Conservation (phyloP, 2,797 vertebrate genomes). For the Lophius americanus region DNA sequence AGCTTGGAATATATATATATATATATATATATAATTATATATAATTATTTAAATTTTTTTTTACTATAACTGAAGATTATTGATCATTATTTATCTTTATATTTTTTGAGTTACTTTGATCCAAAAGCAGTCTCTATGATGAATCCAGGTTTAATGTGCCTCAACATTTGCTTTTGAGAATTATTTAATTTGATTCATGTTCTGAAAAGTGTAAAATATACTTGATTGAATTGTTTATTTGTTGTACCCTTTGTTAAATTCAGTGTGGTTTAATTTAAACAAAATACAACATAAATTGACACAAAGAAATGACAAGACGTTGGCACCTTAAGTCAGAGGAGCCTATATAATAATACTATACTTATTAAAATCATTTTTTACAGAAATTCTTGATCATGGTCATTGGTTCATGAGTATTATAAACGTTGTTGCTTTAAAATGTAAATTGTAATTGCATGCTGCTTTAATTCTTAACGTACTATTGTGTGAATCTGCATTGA, state of each 20-base stretch:
- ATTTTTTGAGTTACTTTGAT: constrained; percentile 10
- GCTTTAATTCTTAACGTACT: too few species aligned
- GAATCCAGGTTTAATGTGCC: constrained; percentile 10
- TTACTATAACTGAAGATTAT: constrained; percentile 42
- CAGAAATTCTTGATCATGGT: neutral
- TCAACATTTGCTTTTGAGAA: constrained; percentile 7
- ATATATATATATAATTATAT: too few species aligned
- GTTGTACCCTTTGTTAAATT: neutral
- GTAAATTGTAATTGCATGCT: too few species aligned
- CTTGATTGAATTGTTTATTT: constrained; percentile 2
- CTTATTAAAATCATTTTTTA: neutral
- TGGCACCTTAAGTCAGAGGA: neutral
- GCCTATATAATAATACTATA: neutral
- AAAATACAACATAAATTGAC: constrained; percentile 1
- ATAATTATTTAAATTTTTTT: neutral
- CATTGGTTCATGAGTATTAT: neutral
- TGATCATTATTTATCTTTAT: constrained; percentile 43
- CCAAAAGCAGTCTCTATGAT: constrained; percentile 10
- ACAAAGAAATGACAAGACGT: neutral
- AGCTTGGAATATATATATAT: constrained; percentile 3
- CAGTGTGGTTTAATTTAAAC: neutral
- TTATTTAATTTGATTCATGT: too few species aligned
- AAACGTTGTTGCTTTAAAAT: too few species aligned
- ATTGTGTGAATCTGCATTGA: neutral
- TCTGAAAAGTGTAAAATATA: neutral